Base-by-base conservation (phyloP, 2,888 invertebrate species). In the Agrenia bidenticulata region DNA sequence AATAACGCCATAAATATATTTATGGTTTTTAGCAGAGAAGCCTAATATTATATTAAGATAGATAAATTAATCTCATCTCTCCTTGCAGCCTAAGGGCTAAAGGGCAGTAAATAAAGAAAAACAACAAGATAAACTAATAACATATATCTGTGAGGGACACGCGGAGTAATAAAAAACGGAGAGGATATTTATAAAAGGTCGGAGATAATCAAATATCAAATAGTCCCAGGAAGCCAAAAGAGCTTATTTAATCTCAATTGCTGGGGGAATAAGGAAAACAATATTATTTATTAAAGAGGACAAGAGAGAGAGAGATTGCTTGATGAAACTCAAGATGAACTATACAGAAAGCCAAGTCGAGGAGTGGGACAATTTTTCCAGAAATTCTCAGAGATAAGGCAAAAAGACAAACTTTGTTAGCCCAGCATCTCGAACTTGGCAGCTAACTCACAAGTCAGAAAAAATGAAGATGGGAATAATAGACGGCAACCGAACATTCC, bases 211-310 rank as follows among this genome's bases (percentile, higher is more conserved):
- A 27, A 55, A 55, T 32, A 32, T 11, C 11, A 26, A 26, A 55
- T 26, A 32, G 13, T 23, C n/a, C 17, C 21, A 19, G 2, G 55
- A 19, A 55, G 55, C 15, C 17, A 26, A 45, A 32, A 32, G 27
- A 32, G 27, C 32, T 55, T 55, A 55, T 55, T 55, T 55, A 55
- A 55, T 55, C 26, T 26, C 55, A 55, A 55, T 55, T 55, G 26
- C 13, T 5, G 32, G n/a, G 45, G 15, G 32, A 24, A n/a, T 32
- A n/a, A 19, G n/a, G 32, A 17, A 55, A 55, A 55, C 32, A 27
- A 27, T 26, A 55, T 55, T 55, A 55, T 23, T 55, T 55, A 55
- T 55, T 55, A 26, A 55, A 55, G 32, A 27, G 27, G 26, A 55
- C 27, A 55, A 45, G 45, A 15, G 5, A 17, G n/a, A 19, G 45